Evolutionary conservation across 2,113 vertebrate species (phyloP), one percentile per base, ranked within the genome.

Genomic region (Cheilinus undulatus): DNA sequence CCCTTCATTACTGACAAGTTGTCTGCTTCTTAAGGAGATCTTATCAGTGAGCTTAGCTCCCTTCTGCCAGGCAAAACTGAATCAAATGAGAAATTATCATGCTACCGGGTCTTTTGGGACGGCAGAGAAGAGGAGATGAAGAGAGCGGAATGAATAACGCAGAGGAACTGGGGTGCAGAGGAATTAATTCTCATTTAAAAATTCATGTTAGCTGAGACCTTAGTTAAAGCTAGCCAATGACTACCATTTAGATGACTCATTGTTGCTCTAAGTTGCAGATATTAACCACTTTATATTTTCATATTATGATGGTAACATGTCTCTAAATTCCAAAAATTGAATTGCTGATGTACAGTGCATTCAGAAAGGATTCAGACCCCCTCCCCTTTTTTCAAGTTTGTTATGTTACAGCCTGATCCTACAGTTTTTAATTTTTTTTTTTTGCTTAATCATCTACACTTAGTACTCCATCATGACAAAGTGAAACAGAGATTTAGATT

Each of bases 1-100:
- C 84, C 86, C 91, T 89, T 93, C 90, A 90, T 93, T 93, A 93
- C 89, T 90, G 92, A 92, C 91, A 89, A 90, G 88, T 91, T 85
- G 88, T 92, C 88, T 86, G 84, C 54, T 85, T 92, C 90, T 91
- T 92, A 88, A 88, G 85, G 75, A 91, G 89, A 92, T 92, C 78
- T 85, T 90, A 91, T 93, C 89, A 80, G 77, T 62, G 85, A 85
- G 92, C 88, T 92, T 82, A 90, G 86, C 84, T 78, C 82, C 85
- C 80, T 65, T 91, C 88, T 88, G 85, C 82, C 79, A 72, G 88
- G 86, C 87, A 79, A 88, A 90, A 90, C 85, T 82, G 74, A 89
- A 89, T 92, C 82, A 90, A 90, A 88, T 91, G 86, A 86, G 84
- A 89, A 88, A 91, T 89, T 65, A 91, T 87, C 73, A 74, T 82